Base-by-base conservation (phyloP, 2,888 invertebrate species). In the Carabus problematicus region DNA sequence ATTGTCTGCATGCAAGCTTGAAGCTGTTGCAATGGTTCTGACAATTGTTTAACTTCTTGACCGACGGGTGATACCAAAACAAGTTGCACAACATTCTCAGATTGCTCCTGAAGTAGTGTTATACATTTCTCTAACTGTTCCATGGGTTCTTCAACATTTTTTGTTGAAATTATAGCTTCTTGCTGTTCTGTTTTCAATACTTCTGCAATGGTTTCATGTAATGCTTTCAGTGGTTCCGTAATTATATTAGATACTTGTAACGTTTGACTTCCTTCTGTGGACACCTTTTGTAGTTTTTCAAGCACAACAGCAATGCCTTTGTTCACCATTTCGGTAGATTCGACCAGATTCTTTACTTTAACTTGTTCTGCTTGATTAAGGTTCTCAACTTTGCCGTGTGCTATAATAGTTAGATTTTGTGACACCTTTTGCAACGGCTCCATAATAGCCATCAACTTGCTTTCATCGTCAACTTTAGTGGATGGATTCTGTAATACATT, bases 301-400 rank as follows among this genome's bases (percentile, higher is more conserved):
- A 75, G 69, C 3, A 74, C 29, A 19, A 71, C 72, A 58, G 71
- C 60, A 18, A 77, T 56, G 68, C 72, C 73, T 71, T 74, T 67
- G 18, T 64, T 56, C 1, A 64, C 29, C 14, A 45, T 43, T n/a
- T 19, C 55, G 7, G 56, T 45, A 45, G 55, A 55, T 8, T 54
- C 43, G 45, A 18, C 43, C 11, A 64, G 45, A 19, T 54, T 56
- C 14, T 39, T 45, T n/a, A 52, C 64, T 56, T 55, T 12, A 43
- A 29, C 29, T 43, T 64, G 19, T 56, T 64, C 41, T 9, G 56
- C 29, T 2, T 52, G 9, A 64, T 18, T 29, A n/a, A 39, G 19
- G 29, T 56, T 59, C 40, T 59, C 16, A 19, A 66, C 11, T 59
- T 66, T 66, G 14, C 61, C 49, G 62, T 64, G 61, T 59, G 47